These are phyloP conservation scores for Cheiracanthium punctorium DNA, from an alignment of 2,888 invertebrate species.

Conservation along the genomic window DNA sequence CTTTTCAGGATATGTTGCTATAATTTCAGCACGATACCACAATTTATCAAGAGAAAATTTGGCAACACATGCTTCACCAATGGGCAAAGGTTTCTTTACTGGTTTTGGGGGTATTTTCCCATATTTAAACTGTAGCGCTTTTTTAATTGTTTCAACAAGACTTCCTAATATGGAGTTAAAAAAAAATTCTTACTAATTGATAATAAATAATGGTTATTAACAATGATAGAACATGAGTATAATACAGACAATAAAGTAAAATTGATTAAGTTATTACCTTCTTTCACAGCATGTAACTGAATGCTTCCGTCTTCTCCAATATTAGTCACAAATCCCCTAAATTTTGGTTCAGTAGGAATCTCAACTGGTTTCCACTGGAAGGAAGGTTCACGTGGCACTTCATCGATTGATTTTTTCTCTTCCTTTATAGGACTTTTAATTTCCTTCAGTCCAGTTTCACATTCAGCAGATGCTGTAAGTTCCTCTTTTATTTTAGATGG, in stretches of 20 bases:
- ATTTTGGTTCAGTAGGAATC: conserved; percentile 78
- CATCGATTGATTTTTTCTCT: background rate
- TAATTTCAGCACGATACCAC: conserved; percentile 84
- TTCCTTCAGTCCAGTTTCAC: background rate
- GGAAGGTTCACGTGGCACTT: conserved; percentile 15
- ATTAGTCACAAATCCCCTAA: conserved; percentile 81
- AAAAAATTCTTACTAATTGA: no score
- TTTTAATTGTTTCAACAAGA: conserved; percentile 76
- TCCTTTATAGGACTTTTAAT: background rate
- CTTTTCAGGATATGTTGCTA: conserved; percentile 76
- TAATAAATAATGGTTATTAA: background rate
- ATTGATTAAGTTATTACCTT: no score
- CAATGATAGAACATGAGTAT: background rate
- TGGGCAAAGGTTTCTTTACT: conserved; percentile 79
- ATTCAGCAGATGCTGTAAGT: no score
- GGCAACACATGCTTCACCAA: conserved; percentile 83
- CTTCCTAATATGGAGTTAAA: background rate
- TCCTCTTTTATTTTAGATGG: background rate
- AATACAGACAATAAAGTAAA: background rate
- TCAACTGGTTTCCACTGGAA: conserved; percentile 80
- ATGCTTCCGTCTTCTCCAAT: conserved; percentile 78
- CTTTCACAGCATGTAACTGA: conserved; percentile 73
- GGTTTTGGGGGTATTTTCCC: conserved; percentile 75
- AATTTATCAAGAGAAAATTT: conserved; percentile 81
- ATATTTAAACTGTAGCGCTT: conserved; percentile 78